Evolutionary conservation across 2,113 vertebrate species (phyloP), one percentile per base, ranked within the genome.

Genomic region (Scytalopus superciliaris): DNA sequence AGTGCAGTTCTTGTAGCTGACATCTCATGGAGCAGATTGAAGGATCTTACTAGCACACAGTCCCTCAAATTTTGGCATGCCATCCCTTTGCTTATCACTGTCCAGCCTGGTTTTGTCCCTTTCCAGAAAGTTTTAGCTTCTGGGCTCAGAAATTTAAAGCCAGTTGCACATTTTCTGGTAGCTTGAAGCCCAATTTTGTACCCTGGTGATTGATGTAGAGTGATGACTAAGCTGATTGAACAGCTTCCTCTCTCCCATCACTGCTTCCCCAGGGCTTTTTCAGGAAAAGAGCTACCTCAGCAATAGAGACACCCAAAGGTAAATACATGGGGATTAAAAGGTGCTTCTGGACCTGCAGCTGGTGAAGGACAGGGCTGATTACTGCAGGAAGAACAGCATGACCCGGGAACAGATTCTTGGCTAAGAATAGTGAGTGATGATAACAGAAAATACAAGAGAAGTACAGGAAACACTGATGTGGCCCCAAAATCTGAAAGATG

Each of bases 141-240:
- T 35, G 10, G 33, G 18, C 37, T 82, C 33, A 33, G 45, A 37
- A 64, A 49, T 63, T 35, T 73, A 42, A 84, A 77, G 21, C 19
- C 13, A 40, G 30, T 56, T 14, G 24, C 4, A 31, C 1, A 1
- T 44, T 70, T 78, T 83, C 45, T 64, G 60, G 24, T 21, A 59
- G 33, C 18, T 53, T 14, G 13, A 35, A 2, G 12, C 44, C 49
- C 40, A 30, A 12, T 69, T 78, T 78, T 56, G 81, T 57, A 24
- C 30, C 0, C 0, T 0, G 3, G 10, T 31, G 60, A 8, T 2
- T 66, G 50, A 25, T 45, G 67, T 45, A 30, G n/a, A 27, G 40
- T 14, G 52, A 31, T 60, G 56, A 69, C 39, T 39, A 67, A 62
- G 44, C 53, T 73, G 15, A 10, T 76, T 45, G 47, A 80, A 60